phyloP scores from a whole-genome alignment of 2,113 vertebrate species.

The Rhodinocichla rosea region DNA sequence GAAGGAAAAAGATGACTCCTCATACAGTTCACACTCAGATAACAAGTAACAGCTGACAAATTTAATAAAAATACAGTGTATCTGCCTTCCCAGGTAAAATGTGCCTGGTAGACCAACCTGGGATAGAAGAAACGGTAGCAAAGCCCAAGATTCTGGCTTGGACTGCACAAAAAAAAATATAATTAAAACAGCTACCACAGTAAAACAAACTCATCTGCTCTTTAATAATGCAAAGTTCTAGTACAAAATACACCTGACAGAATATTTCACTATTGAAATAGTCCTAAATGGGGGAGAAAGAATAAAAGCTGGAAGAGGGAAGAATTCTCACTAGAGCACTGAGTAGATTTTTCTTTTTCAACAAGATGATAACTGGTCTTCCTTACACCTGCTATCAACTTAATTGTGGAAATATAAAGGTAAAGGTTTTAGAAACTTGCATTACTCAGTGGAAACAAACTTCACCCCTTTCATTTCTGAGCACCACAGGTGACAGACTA shows the following conservation, averaged over 20 bases:
- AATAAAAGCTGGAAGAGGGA: not conserved
- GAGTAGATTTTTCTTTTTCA: not conserved
- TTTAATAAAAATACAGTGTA: not conserved
- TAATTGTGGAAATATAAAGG: not conserved
- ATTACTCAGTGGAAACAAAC: not conserved
- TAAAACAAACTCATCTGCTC: not conserved
- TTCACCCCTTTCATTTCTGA: not conserved
- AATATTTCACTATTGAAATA: not conserved
- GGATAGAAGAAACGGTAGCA: not conserved
- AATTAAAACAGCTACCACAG: not conserved
- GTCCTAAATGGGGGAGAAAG: not conserved
- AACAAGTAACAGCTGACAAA: not conserved
- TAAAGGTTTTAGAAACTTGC: not conserved
- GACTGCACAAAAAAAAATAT: not conserved
- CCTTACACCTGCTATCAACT: not conserved
- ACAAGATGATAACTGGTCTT: not conserved
- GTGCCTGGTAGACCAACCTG: not conserved
- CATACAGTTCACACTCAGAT: not conserved
- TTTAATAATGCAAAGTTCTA: not conserved
- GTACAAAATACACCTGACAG: not conserved
- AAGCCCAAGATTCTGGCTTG: not conserved
- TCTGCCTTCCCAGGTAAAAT: not conserved
- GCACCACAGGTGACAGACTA: not conserved
- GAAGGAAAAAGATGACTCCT: not conserved
- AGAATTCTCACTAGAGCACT: not conserved